phyloP scores from a whole-genome alignment of 2,888 invertebrate species.

The Drosophila melanosoma region DNA sequence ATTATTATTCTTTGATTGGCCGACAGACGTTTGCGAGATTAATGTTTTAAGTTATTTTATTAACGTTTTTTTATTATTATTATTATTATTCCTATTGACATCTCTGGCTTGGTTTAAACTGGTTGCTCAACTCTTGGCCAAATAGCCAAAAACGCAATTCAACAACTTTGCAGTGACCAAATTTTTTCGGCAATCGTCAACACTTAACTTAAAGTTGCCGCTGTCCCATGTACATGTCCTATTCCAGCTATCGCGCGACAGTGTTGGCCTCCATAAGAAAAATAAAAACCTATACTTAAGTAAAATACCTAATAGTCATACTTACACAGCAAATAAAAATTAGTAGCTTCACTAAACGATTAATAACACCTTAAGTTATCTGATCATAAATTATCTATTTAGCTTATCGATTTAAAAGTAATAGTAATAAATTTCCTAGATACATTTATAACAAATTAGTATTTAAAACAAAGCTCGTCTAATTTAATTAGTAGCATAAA shows the following conservation, averaged over 20 bases:
- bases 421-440: background rate
- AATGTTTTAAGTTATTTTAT: conserved; percentile 9
- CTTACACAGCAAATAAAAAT: background rate
- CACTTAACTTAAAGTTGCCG: conserved; percentile 42
- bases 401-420: background rate
- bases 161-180: conserved; percentile 13
- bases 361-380: background rate
- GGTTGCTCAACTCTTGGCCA: conserved; percentile 58
- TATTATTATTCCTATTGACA: conserved; percentile 54
- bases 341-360: too few species aligned
- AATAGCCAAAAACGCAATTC: conserved; percentile 38
- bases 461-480: background rate
- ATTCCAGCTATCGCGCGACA: background rate
- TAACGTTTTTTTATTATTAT: background rate
- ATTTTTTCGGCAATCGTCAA: conserved; percentile 40
- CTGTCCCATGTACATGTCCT: conserved; percentile 28
- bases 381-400: background rate
- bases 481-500: conserved; percentile 1
- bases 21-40: conserved; percentile 3
- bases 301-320: background rate
- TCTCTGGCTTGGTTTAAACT: conserved; percentile 60
- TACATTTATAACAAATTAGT: background rate
- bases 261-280: conserved; percentile 14
- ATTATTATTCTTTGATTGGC: conserved; percentile 20
- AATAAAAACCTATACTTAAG: background rate